phyloP scores from a whole-genome alignment of 2,113 vertebrate genomes.

The Dromas ardeola region DNA sequence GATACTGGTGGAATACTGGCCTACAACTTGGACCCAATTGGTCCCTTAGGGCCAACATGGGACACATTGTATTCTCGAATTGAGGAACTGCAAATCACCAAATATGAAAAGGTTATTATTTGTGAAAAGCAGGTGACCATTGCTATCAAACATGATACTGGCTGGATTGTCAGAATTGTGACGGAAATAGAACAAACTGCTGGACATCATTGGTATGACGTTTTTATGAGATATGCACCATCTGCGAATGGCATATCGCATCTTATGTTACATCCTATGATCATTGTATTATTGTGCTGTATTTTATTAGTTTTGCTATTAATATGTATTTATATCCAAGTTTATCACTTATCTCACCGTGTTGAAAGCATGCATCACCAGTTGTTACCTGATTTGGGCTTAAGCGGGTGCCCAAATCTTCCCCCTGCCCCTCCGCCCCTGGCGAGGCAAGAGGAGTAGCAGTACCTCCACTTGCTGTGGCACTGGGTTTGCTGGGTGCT shows the following conservation, averaged over 20 bases:
- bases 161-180: not conserved
- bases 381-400: not conserved
- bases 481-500: not conserved
- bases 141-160: not conserved
- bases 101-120: not conserved
- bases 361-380: not conserved
- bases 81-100: not conserved
- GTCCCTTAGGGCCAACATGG: not conserved
- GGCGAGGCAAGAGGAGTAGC: accelerated
- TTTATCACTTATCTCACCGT: not conserved
- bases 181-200: constrained; percentile 35
- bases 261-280: constrained; percentile 1
- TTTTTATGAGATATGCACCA: not conserved
- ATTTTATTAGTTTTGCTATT: constrained; percentile 17
- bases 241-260: not conserved
- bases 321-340: not conserved
- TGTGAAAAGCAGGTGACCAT: not conserved
- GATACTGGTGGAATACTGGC: not conserved
- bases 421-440: not conserved
- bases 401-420: not conserved
- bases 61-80: not conserved
- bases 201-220: not conserved
- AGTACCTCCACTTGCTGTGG: accelerated
- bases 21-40: not conserved
- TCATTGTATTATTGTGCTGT: not conserved